These are phyloP conservation scores for Eospalax fontanierii DNA, from an alignment of 2,797 vertebrate species.

Conservation along the genomic window DNA sequence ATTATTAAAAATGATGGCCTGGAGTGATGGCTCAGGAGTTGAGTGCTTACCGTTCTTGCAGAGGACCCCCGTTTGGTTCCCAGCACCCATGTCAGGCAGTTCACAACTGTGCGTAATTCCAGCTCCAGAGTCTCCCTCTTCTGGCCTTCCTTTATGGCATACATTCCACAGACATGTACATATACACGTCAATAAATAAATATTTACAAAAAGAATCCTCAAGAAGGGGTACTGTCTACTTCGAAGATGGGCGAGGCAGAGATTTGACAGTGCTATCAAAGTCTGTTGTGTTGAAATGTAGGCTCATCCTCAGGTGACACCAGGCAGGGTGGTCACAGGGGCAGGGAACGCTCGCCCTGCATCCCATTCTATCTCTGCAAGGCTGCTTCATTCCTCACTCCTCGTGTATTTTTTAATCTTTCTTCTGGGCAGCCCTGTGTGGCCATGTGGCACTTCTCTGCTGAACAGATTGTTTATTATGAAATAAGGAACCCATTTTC, in stretches of 20 bases:
- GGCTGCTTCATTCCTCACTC: not conserved
- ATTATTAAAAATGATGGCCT: not conserved
- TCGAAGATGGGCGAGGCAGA: not conserved
- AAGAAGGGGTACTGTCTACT: not conserved
- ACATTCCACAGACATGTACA: too few relatives aligned
- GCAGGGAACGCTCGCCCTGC: not conserved
- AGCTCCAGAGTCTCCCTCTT: not conserved
- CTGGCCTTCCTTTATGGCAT: not conserved
- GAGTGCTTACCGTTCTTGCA: not conserved
- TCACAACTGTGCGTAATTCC: not conserved
- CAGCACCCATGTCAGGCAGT: not conserved
- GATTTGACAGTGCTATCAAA: fast-evolving
- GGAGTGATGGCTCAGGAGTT: not conserved
- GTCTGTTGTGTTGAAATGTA: not conserved
- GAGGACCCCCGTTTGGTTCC: too few relatives aligned
- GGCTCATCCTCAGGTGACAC: fast-evolving
- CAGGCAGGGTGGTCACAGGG: not conserved
- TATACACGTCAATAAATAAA: too few relatives aligned
- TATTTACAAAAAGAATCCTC: not conserved
- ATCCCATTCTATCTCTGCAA: not conserved
- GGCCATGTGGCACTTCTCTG: not conserved
- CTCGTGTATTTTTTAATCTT: too few relatives aligned
- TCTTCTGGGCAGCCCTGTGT: not conserved
- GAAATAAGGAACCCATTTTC: not conserved
- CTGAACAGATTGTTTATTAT: not conserved